phyloP scores from a whole-genome alignment of 2,888 invertebrate genomes.

The Caenorhabditis drosophilae region DNA sequence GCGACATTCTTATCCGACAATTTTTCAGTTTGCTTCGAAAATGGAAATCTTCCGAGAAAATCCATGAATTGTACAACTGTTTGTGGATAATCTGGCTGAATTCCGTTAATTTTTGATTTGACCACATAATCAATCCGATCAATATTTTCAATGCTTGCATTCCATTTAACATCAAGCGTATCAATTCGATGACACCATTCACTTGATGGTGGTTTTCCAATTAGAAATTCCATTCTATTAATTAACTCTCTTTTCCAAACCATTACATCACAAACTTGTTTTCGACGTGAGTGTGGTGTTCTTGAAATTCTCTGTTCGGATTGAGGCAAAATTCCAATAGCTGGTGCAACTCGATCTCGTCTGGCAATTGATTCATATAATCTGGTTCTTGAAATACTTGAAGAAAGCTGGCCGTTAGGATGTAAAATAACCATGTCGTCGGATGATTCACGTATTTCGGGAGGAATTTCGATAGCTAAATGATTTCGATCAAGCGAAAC shows the following conservation, averaged over 20 bases:
- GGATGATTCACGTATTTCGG: slow-evolving; percentile 1
- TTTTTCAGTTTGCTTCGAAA: slow-evolving; percentile 11
- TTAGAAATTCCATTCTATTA: slow-evolving; percentile 3
- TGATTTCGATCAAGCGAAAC: slow-evolving; percentile 31
- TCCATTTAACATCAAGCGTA: slow-evolving; percentile 22
- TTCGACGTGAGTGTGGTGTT: background rate
- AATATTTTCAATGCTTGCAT: slow-evolving; percentile 8
- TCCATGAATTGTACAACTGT: slow-evolving; percentile 31
- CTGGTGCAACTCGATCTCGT: slow-evolving; percentile 3
- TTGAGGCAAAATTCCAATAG: background rate
- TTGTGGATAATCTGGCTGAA: slow-evolving; percentile 20
- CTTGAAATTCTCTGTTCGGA: background rate
- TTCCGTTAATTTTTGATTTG: slow-evolving; percentile 9
- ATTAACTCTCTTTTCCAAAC: slow-evolving; percentile 14
- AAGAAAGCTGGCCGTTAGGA: slow-evolving; percentile 15
- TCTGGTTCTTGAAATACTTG: slow-evolving; percentile 13
- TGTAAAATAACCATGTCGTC: slow-evolving; percentile 12
- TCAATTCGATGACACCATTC: slow-evolving; percentile 17
- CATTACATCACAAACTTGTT: background rate
- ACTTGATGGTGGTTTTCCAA: slow-evolving; percentile 9
- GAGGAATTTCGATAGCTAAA: background rate
- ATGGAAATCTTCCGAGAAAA: slow-evolving; percentile 24
- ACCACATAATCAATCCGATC: slow-evolving; percentile 19
- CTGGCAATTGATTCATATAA: slow-evolving; percentile 32
- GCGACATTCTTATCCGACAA: slow-evolving; percentile 13